phyloP scores from a whole-genome alignment of 1,140 invertebrate species.

The Doryteuthis pealeii region DNA sequence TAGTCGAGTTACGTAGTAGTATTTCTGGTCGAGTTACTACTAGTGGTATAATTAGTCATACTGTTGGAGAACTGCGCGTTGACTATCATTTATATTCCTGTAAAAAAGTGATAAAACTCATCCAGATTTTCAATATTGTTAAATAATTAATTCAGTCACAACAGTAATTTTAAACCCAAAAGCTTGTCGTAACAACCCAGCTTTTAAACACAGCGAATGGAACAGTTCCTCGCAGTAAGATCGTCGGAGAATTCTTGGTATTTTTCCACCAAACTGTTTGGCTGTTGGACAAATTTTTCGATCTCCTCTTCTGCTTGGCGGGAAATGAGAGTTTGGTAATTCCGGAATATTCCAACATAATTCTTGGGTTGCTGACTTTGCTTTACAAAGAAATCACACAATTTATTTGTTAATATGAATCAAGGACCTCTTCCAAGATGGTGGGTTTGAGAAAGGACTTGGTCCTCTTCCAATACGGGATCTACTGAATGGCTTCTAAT shows the following conservation, averaged over 20 bases:
- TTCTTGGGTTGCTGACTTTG: background rate
- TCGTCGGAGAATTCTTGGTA: slow-evolving; percentile 56
- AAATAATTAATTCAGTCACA: too few species aligned
- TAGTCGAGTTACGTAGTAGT: too few species aligned
- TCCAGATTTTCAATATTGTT: too few species aligned
- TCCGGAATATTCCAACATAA: background rate
- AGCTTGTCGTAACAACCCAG: slow-evolving; percentile 71
- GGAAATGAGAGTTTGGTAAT: background rate
- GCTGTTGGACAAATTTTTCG: slow-evolving; percentile 69
- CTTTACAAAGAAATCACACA: background rate
- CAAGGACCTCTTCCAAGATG: background rate
- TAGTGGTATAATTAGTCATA: too few species aligned
- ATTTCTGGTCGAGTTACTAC: too few species aligned
- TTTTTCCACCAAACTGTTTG: slow-evolving; percentile 56
- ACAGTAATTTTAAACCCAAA: slow-evolving; percentile 71
- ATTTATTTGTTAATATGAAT: background rate
- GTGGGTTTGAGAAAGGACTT: background rate
- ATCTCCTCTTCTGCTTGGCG: slow-evolving; percentile 66
- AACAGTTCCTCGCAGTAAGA: slow-evolving; percentile 77
- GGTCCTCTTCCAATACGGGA: too few species aligned
- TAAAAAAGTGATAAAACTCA: too few species aligned
- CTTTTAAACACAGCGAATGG: slow-evolving; percentile 68
- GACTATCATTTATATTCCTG: too few species aligned
- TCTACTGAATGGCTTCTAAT: too few species aligned
- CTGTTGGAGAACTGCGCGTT: too few species aligned